A percentile compares a stretch with the other conserved stretches of the same genome.
Conservation (phyloP, 2,888 invertebrate genomes). For the Macaria liturata region DNA sequence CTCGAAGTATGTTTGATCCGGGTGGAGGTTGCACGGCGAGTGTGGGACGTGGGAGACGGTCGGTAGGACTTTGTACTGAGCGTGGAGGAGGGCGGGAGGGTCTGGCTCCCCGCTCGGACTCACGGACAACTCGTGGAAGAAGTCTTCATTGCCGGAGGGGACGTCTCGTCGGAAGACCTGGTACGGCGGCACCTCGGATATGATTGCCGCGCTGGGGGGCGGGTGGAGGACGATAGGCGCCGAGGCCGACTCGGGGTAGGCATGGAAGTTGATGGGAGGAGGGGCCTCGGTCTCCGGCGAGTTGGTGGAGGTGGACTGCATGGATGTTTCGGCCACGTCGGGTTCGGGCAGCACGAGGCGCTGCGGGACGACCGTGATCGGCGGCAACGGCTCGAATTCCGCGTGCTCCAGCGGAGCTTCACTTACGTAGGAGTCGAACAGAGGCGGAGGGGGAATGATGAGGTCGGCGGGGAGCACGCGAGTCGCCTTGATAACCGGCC, state of each 20-base stretch:
- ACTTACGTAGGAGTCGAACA: slow-evolving; percentile 75
- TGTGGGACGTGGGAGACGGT: slow-evolving; percentile 76
- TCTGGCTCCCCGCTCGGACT: slow-evolving; percentile 66
- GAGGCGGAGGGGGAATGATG: slow-evolving; percentile 79
- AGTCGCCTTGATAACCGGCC: slow-evolving; percentile 57
- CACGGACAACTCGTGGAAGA: slow-evolving; percentile 60
- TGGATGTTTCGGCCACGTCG: slow-evolving; percentile 71
- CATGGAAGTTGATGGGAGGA: slow-evolving; percentile 76
- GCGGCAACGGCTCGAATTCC: slow-evolving; percentile 55
- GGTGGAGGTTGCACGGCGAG: slow-evolving; percentile 75
- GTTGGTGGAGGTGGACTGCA: slow-evolving; percentile 72
- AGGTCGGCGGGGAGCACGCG: slow-evolving; percentile 69
- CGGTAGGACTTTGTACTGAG: slow-evolving; percentile 72
- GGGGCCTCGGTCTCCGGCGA: slow-evolving; percentile 71
- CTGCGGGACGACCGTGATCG: slow-evolving; percentile 69
- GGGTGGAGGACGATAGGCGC: slow-evolving; percentile 38
- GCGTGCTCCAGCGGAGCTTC: slow-evolving; percentile 55
- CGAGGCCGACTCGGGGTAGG: slow-evolving; percentile 56
- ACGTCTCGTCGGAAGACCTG: slow-evolving; percentile 65
- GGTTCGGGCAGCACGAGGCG: slow-evolving; percentile 69
- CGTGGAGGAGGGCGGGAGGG: slow-evolving; percentile 71
- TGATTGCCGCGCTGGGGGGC: slow-evolving; percentile 50
- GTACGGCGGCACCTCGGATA: slow-evolving; percentile 66
- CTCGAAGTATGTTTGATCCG: slow-evolving; percentile 61
- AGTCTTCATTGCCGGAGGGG: slow-evolving; percentile 52